A percentile compares a stretch with the other conserved stretches of the same genome.
Evolutionary conservation across 2,888 invertebrate genomes (phyloP).

Genomic region (Phlogophora meticulosa): DNA sequence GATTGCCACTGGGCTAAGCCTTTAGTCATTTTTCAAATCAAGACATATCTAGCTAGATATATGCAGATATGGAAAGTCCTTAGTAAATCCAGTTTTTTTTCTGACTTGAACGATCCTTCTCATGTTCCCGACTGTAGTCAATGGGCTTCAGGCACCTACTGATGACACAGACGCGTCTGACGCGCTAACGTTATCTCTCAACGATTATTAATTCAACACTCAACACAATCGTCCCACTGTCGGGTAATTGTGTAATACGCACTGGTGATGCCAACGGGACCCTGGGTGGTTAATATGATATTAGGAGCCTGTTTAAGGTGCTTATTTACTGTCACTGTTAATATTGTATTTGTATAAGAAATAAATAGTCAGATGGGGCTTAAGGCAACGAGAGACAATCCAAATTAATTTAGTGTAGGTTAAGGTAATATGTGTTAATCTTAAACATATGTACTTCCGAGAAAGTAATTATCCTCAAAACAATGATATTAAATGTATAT

Average conservation of each 20-base stretch:
- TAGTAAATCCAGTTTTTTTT: too few relatives aligned
- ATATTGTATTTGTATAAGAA: not conserved
- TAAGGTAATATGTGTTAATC: too few relatives aligned
- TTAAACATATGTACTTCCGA: too few relatives aligned
- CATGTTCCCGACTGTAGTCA: constrained; percentile 7
- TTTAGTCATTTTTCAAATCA: not conserved
- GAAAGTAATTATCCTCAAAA: too few relatives aligned
- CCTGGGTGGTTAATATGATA: not conserved
- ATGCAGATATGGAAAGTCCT: too few relatives aligned
- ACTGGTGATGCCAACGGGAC: constrained; percentile 14
- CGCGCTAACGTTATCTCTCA: constrained; percentile 33
- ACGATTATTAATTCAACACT: constrained; percentile 64
- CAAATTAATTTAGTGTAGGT: too few relatives aligned
- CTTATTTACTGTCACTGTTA: not conserved
- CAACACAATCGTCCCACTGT: constrained; percentile 58
- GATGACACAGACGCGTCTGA: constrained; percentile 21
- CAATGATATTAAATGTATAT: too few relatives aligned
- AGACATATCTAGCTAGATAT: too few relatives aligned
- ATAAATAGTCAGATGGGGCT: too few relatives aligned
- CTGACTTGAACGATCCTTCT: not conserved
- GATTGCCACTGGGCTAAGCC: too few relatives aligned
- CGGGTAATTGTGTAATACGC: constrained; percentile 49
- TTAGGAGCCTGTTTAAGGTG: too few relatives aligned
- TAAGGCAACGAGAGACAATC: too few relatives aligned
- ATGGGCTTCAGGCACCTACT: constrained; percentile 13